Percentiles rank a stretch among this genome's conserved stretches.
phyloP scores from a whole-genome alignment of 2,113 vertebrate species.

The Oreocharis arfaki region DNA sequence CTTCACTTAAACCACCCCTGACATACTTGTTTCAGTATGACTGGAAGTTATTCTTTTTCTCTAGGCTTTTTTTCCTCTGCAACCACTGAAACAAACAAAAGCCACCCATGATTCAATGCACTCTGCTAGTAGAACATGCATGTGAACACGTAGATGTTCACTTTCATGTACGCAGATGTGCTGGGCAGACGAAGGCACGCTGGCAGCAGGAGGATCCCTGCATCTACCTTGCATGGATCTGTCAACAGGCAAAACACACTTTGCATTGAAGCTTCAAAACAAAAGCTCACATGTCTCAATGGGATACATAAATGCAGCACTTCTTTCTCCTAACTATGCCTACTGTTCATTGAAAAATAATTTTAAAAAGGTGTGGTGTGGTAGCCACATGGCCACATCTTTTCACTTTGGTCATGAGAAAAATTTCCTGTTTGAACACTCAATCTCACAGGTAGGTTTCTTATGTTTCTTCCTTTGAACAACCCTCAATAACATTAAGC shows the following conservation, averaged over 20 bases:
- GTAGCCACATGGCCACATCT: rapidly evolving
- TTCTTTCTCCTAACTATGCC: neutral
- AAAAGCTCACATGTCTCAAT: neutral
- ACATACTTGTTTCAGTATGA: neutral
- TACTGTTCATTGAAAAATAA: neutral
- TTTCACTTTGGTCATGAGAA: neutral
- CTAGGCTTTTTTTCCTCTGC: neutral
- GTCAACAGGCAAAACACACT: neutral
- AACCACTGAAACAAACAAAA: neutral
- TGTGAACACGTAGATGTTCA: neutral
- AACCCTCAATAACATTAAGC: neutral
- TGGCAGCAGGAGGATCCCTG: neutral
- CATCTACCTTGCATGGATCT: neutral
- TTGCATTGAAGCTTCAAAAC: neutral
- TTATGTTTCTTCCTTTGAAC: neutral
- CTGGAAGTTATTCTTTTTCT: neutral
- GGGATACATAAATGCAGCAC: rapidly evolving
- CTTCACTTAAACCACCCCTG: neutral
- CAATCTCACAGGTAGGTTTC: neutral
- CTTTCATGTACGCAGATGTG: neutral
- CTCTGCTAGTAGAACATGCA: neutral
- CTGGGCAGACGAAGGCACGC: neutral
- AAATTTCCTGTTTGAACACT: neutral
- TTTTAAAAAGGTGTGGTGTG: neutral
- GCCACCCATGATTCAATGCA: neutral